phyloP scores from a whole-genome alignment of 2,113 vertebrate genomes.

The Hepsetus odoe region DNA sequence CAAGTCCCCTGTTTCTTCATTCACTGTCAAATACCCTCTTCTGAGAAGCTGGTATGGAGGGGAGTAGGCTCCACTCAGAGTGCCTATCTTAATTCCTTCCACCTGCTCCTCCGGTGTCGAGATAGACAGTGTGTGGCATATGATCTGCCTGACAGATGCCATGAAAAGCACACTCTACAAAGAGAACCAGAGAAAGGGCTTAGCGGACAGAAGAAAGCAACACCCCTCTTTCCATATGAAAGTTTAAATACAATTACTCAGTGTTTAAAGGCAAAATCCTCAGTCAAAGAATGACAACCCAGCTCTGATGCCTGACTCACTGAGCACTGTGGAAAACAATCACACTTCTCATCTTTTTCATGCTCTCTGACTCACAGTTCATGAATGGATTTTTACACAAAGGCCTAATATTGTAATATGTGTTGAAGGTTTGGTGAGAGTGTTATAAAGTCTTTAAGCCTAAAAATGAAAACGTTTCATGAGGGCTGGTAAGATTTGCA shows the following conservation, averaged over 20 bases:
- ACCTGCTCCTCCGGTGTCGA: conserved; percentile 68
- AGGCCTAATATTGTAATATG: not conserved
- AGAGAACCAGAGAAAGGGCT: conserved; percentile 26
- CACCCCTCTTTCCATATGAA: conserved; percentile 31
- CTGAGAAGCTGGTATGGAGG: conserved; percentile 71
- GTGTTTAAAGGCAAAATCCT: conserved; percentile 6
- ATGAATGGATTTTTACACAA: not conserved
- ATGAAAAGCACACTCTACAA: conserved; percentile 68
- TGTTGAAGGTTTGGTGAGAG: not conserved
- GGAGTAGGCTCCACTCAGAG: conserved; percentile 61
- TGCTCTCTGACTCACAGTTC: not conserved
- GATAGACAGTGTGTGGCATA: conserved; percentile 60
- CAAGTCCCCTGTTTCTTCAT: conserved; percentile 69
- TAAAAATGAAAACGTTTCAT: not conserved
- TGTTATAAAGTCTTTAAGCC: not conserved
- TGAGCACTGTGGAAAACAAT: not conserved
- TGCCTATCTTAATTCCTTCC: conserved; percentile 66
- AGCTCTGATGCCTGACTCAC: not conserved
- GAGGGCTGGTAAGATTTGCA: no score
- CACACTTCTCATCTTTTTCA: not conserved
- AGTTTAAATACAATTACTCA: conserved; percentile 31
- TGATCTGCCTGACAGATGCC: conserved; percentile 61
- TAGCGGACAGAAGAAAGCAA: conserved; percentile 1
- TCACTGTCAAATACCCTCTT: conserved; percentile 65
- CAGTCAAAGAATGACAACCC: not conserved